Percentiles rank a stretch among this genome's conserved stretches.
Conservation (phyloP, 2,113 vertebrate species). For the Passerina amoena region DNA sequence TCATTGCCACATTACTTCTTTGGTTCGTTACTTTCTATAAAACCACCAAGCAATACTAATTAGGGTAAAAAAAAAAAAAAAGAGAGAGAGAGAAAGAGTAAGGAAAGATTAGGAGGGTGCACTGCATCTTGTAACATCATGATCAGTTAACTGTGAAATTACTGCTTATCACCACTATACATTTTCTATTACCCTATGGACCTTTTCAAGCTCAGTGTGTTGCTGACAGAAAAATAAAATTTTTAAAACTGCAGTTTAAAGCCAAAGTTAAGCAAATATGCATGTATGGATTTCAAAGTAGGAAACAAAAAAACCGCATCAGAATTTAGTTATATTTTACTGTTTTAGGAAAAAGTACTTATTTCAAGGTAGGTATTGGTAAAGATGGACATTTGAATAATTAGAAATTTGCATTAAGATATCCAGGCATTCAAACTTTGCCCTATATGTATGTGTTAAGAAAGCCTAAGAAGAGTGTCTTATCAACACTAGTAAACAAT, state of each 20-base stretch:
- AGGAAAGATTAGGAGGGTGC: constrained; percentile 14
- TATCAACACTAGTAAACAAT: neutral
- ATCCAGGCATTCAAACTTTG: neutral
- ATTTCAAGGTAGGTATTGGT: neutral
- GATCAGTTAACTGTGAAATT: constrained; percentile 60
- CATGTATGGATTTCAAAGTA: neutral
- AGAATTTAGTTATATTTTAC: neutral
- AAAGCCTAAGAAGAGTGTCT: neutral
- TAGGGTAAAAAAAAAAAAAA: neutral
- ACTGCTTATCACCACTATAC: constrained; percentile 50
- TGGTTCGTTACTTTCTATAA: neutral
- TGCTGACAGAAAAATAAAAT: neutral
- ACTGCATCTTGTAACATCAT: constrained; percentile 34
- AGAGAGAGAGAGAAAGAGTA: neutral
- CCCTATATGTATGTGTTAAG: neutral
- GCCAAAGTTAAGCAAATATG: neutral
- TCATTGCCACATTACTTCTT: neutral
- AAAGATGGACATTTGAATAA: neutral
- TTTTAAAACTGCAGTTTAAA: neutral
- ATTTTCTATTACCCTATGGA: constrained; percentile 58
- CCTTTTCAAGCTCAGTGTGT: neutral
- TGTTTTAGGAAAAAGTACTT: neutral
- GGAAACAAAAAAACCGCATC: neutral
- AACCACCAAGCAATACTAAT: constrained; percentile 19
- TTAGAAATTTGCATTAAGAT: neutral